Base-by-base conservation (phyloP, 2,888 invertebrate genomes). In the Caenorhabditis sp. region DNA sequence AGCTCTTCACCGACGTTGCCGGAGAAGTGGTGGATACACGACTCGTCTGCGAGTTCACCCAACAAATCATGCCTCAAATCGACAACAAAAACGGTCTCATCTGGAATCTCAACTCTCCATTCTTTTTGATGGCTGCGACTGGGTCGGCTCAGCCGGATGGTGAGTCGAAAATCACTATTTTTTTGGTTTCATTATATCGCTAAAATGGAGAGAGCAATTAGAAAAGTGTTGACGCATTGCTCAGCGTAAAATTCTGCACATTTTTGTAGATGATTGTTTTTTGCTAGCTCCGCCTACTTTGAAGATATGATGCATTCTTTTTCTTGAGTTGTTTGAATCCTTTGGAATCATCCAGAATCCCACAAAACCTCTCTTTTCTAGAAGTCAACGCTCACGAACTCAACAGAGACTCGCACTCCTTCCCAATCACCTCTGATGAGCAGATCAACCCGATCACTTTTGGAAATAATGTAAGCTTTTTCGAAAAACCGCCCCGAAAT, bases 141-240 rank as follows among this genome's bases (percentile, higher is more conserved):
- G 91, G 91, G 61, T 84, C 87, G 2, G 89, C 90, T 58, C 91
- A 91, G 64, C 90, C 91, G 3, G 90, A 90, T 84, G 90, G 90
- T 91, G 59, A 61, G 86, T 64, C n/a, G n/a, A n/a, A n/a, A n/a
- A n/a, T n/a, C n/a, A n/a, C n/a, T n/a, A n/a, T n/a, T n/a, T n/a
- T n/a, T n/a, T n/a, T n/a, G n/a, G n/a, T n/a, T n/a, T n/a, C n/a
- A n/a, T n/a, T n/a, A n/a, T n/a, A n/a, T n/a, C n/a, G n/a, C n/a
- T n/a, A n/a, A n/a, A n/a, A n/a, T n/a, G n/a, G n/a, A n/a, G n/a
- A n/a, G n/a, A n/a, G n/a, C n/a, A n/a, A n/a, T n/a, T n/a, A n/a
- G n/a, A n/a, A n/a, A n/a, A n/a, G n/a, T n/a, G n/a, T n/a, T n/a
- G n/a, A n/a, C n/a, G n/a, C n/a, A n/a, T n/a, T n/a, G n/a, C n/a